These are phyloP conservation scores for Passerculus sandwichensis DNA, from an alignment of 2,797 vertebrate genomes.

Conservation along the genomic window DNA sequence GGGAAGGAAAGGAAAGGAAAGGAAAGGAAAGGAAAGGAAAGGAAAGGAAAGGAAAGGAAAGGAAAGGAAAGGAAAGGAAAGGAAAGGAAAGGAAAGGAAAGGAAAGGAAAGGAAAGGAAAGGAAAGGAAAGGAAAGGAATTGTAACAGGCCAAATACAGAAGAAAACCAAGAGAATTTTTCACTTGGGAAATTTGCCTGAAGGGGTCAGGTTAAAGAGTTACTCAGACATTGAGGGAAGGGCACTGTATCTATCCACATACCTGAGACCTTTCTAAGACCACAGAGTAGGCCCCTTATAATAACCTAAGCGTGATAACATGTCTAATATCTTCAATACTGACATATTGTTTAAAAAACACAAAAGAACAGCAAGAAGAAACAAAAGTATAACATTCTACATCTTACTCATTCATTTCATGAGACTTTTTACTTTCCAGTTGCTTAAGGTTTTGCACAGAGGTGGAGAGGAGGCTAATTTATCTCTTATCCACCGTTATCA, in stretches of 20 bases:
- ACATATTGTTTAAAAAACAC: neutral
- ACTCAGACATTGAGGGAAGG: neutral
- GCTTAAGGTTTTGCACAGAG: neutral
- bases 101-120: neutral
- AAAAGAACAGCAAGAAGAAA: neutral
- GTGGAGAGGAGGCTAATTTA: neutral
- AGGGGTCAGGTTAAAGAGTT: neutral
- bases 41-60: fast-evolving
- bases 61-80: neutral
- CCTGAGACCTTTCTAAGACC: neutral
- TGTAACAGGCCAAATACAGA: constrained; percentile 17
- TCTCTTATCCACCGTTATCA: constrained; percentile 67
- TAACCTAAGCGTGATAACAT: neutral
- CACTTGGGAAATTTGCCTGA: neutral
- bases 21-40: too few species aligned
- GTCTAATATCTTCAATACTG: neutral
- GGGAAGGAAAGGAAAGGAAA: too few species aligned
- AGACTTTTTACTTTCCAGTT: neutral
- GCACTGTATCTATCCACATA: neutral
- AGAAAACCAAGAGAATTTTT: constrained; percentile 42
- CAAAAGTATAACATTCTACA: neutral
- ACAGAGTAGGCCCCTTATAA: neutral
- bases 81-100: too few species aligned
- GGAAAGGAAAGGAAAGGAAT: neutral
- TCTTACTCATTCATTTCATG: neutral